Percentiles rank a stretch among this genome's conserved stretches.
Conservation (phyloP, 2,888 invertebrate genomes). For the Drosophila rellima region DNA sequence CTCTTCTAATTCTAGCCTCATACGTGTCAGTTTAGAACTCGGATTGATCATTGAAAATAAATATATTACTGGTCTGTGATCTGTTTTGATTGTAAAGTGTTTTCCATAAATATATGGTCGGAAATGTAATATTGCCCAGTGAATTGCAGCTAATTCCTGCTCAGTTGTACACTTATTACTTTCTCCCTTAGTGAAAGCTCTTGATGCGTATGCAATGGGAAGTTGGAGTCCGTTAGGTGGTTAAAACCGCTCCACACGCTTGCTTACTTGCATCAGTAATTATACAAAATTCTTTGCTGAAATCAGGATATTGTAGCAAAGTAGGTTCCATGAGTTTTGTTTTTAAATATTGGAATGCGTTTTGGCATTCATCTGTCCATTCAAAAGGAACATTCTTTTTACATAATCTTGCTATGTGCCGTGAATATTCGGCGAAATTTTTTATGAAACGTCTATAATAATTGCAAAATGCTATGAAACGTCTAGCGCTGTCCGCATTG, state of each 20-base stretch:
- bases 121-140: no score
- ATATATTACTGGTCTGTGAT: constrained; percentile 6
- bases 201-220: no score
- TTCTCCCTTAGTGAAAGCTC: no score
- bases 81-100: constrained; percentile 1
- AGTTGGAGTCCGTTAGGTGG: no score
- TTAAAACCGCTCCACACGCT: no score
- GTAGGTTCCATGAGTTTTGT: constrained; percentile 6
- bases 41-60: constrained; percentile 6
- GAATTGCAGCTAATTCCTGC: no score
- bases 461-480: no score
- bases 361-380: constrained; percentile 5
- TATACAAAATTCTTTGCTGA: no score
- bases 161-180: no score
- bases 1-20: constrained; percentile 14
- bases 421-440: constrained; percentile 15
- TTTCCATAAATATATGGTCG: constrained; percentile 5
- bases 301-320: no score
- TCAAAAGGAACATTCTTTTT: constrained; percentile 10
- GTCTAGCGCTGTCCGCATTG: no score
- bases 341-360: constrained; percentile 3
- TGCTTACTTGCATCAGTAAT: no score
- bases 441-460: constrained; percentile 15
- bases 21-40: constrained; percentile 7
- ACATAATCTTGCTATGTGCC: constrained; percentile 18